A percentile compares a stretch with the other conserved stretches of the same genome.
Evolutionary conservation across 2,797 vertebrate genomes (phyloP).

Genomic region (Emydoidea blandingii): DNA sequence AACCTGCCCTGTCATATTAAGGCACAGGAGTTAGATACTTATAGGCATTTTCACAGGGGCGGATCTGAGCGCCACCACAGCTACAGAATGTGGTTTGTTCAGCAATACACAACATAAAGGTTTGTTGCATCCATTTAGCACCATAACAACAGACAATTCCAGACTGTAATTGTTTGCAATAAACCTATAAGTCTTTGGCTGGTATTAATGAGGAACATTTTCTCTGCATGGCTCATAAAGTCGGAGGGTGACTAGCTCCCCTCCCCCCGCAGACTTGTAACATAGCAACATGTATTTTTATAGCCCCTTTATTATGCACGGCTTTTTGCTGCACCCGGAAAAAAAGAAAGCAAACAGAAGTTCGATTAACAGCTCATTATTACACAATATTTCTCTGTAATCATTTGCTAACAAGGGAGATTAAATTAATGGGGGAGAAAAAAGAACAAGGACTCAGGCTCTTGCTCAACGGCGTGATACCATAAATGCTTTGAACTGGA

Average conservation of each 20-base stretch:
- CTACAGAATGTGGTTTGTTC: rapidly evolving
- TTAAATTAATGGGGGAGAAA: neutral
- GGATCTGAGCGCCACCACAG: rapidly evolving
- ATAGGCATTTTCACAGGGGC: neutral
- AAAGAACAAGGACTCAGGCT: neutral
- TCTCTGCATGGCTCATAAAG: neutral
- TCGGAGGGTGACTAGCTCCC: neutral
- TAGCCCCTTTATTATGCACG: constrained; percentile 4
- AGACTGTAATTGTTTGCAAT: constrained; percentile 20
- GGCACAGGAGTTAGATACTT: neutral
- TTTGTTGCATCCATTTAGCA: neutral
- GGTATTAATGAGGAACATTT: constrained; percentile 6
- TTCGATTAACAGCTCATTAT: constrained; percentile 12
- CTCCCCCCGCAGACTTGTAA: constrained; percentile 1
- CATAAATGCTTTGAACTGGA: neutral
- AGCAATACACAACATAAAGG: neutral
- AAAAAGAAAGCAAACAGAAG: constrained; percentile 44
- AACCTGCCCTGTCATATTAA: neutral
- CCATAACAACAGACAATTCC: neutral
- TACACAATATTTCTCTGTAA: neutral
- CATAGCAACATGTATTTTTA: constrained; percentile 43
- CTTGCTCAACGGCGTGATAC: neutral
- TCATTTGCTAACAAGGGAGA: neutral
- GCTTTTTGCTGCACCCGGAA: neutral
- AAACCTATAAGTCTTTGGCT: constrained; percentile 13